A percentile compares a stretch with the other conserved stretches of the same genome.
phyloP scores from a whole-genome alignment of 1,140 invertebrate species.

The Eulimnadia texana region DNA sequence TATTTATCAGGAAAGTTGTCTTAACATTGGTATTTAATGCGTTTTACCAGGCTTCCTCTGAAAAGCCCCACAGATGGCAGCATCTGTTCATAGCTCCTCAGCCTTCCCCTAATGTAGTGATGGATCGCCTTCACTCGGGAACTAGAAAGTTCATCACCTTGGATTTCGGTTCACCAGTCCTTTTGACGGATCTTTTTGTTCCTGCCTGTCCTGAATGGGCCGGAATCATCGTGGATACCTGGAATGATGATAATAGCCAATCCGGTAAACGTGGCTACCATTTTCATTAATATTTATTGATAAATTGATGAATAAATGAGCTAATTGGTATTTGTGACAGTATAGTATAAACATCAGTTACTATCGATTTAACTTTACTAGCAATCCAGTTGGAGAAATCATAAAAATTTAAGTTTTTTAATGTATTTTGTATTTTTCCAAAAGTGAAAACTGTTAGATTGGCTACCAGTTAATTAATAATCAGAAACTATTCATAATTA shows the following conservation, averaged over 20 bases:
- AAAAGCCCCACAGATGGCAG: conserved; percentile 42
- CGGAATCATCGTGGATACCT: conserved; percentile 76
- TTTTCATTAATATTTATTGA: conserved; percentile 34
- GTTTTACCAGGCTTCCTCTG: not conserved
- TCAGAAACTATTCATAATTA: too few relatives aligned
- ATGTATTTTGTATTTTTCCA: too few relatives aligned
- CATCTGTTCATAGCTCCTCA: conserved; percentile 50
- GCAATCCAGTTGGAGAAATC: too few relatives aligned
- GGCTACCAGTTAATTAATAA: too few relatives aligned
- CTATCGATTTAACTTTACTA: too few relatives aligned
- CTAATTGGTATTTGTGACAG: too few relatives aligned
- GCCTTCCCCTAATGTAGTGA: conserved; percentile 67
- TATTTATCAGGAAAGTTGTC: not conserved
- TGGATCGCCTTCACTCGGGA: conserved; percentile 56
- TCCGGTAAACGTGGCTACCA: too few relatives aligned
- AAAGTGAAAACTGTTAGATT: too few relatives aligned
- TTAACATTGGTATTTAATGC: too few relatives aligned
- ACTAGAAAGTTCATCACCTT: conserved; percentile 63
- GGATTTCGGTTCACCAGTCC: conserved; percentile 70
- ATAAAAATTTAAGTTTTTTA: too few relatives aligned
- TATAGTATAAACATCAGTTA: too few relatives aligned
- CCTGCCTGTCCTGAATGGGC: conserved; percentile 72
- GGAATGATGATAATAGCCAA: conserved; percentile 34
- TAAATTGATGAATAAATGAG: too few relatives aligned
- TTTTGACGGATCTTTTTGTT: conserved; percentile 75